Percentiles rank a stretch among this genome's conserved stretches.
Conservation (phyloP, 2,888 invertebrate genomes). For the Nycteola revayana region DNA sequence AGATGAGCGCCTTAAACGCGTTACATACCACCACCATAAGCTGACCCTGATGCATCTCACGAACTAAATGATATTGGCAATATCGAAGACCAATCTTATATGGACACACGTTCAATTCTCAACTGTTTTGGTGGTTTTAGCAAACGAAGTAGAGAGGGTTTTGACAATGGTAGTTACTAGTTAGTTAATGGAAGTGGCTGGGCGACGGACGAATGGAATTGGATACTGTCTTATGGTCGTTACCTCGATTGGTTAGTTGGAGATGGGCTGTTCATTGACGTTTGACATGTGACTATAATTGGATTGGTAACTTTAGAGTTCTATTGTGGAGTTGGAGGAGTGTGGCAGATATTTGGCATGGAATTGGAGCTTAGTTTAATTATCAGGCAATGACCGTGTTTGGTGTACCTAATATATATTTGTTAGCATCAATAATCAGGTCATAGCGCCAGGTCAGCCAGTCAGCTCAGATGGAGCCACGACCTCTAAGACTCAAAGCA, state of each 20-base stretch:
- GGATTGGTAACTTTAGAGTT: constrained; percentile 23
- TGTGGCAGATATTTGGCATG: too few species aligned
- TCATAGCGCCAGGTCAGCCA: too few species aligned
- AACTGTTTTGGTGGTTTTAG: constrained; percentile 70
- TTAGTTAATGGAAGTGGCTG: constrained; percentile 71
- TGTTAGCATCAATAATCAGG: too few species aligned
- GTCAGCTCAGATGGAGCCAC: too few species aligned
- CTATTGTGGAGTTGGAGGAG: neutral
- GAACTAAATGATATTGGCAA: constrained; percentile 32
- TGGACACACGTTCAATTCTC: constrained; percentile 63
- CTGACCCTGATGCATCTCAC: constrained; percentile 37
- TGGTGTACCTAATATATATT: too few species aligned
- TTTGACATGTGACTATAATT: constrained; percentile 33
- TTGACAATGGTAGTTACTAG: constrained; percentile 64
- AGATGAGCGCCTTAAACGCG: constrained; percentile 79
- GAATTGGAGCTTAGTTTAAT: too few species aligned
- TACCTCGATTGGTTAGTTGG: constrained; percentile 44
- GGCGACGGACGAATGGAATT: constrained; percentile 55
- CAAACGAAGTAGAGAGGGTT: constrained; percentile 67
- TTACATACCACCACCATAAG: constrained; percentile 58
- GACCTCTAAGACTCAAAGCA: too few species aligned
- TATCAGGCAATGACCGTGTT: too few species aligned
- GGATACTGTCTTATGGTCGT: constrained; percentile 56
- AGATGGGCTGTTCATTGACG: constrained; percentile 38
- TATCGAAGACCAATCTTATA: constrained; percentile 39